These are phyloP conservation scores for Cyprinodon variegatus DNA, from an alignment of 2,113 vertebrate species.

Conservation along the genomic window DNA sequence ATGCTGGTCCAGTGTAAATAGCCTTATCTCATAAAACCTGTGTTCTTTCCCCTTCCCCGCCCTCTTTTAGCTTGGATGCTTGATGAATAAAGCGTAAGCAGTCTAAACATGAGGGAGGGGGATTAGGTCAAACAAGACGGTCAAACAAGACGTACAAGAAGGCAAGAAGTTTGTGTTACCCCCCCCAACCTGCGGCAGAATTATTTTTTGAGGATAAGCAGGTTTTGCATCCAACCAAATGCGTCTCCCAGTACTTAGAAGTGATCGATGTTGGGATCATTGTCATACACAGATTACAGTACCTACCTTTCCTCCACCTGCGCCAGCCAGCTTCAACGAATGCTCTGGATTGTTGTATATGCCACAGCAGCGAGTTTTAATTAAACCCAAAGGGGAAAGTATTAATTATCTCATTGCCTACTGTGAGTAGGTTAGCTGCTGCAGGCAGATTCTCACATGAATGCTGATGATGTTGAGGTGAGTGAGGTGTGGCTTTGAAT, in stretches of 20 bases:
- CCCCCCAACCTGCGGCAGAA: not conserved
- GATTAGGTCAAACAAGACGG: conserved; percentile 45
- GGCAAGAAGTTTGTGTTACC: conserved; percentile 23
- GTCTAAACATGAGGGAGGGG: conserved; percentile 39
- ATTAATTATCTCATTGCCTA: conserved; percentile 75
- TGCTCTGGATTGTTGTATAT: conserved; percentile 54
- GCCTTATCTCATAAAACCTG: conserved; percentile 76
- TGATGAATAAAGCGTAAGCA: conserved; percentile 50
- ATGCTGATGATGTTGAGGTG: conserved; percentile 67
- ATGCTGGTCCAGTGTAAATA: conserved; percentile 77
- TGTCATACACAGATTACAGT: conserved; percentile 33
- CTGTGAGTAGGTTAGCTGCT: conserved; percentile 61
- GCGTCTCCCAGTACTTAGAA: conserved; percentile 25
- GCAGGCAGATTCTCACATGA: conserved; percentile 51
- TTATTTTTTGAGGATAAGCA: conserved; percentile 13
- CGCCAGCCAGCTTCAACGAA: conserved; percentile 28
- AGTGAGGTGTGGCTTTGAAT: conserved; percentile 46
- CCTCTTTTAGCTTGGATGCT: conserved; percentile 55
- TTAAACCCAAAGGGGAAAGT: conserved; percentile 79
- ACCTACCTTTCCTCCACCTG: conserved; percentile 63
- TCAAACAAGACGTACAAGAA: conserved; percentile 13
- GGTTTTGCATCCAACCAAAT: conserved; percentile 30
- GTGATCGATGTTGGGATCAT: conserved; percentile 39
- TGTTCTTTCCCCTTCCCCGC: conserved; percentile 51
- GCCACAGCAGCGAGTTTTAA: conserved; percentile 74